Evolutionary conservation across 2,797 vertebrate species (phyloP).

Genomic region (Otus scops): DNA sequence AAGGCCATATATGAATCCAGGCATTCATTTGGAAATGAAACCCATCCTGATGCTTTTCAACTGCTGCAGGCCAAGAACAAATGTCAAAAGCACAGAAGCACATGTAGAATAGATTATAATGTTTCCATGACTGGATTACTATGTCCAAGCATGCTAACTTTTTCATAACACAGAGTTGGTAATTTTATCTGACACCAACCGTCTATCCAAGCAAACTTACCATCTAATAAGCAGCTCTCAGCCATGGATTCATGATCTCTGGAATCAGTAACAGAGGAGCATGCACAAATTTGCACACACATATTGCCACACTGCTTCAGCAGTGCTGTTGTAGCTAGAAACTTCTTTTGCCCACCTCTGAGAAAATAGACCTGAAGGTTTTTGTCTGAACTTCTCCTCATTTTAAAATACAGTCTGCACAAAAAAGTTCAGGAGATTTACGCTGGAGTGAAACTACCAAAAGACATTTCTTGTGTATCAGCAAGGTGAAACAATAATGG

Average conservation of each 20-base stretch:
- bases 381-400: neutral
- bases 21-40: neutral
- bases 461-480: neutral
- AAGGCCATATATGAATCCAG: neutral
- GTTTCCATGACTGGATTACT: neutral
- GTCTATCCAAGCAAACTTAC: neutral
- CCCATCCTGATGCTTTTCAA: neutral
- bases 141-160: neutral
- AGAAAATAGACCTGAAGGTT: neutral
- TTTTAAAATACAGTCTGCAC: neutral
- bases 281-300: neutral
- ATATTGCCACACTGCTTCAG: neutral
- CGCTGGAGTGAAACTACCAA: neutral
- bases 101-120: neutral
- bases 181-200: neutral
- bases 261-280: neutral
- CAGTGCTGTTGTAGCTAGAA: neutral
- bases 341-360: neutral
- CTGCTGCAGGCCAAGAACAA: neutral
- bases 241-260: neutral
- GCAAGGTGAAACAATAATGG: neutral
- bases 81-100: neutral
- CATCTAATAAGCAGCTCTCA: neutral
- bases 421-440: neutral
- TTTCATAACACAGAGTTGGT: neutral